Evolutionary conservation across 2,888 invertebrate species (phyloP), one percentile per base, ranked within the genome.

Genomic region (Caenorhabditis plicata): DNA sequence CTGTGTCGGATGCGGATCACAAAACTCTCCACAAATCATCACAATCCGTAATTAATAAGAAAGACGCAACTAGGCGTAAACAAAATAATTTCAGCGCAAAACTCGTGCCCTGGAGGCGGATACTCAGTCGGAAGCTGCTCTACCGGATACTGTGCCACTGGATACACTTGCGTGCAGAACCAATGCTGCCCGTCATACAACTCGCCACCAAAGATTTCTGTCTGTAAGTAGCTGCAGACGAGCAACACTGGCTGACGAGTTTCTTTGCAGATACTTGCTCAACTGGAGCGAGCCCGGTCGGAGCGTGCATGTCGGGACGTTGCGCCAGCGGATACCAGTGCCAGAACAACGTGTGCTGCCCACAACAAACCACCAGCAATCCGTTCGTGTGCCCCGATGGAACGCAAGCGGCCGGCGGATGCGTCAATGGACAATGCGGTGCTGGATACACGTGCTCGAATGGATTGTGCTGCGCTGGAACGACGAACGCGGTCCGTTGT

Each of bases 381-480:
- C 71, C 71, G 36, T 73, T 73, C 68, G 65, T 79, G 25, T 80
- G 80, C 64, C 67, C 78, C n/a, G 80, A 80, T 62, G 77, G 78
- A 43, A 76, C 78, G 15, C 78, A 80, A 51, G 78, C 80, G 8
- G 80, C 77, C 23, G 80, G 81, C 47, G 74, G 74, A 22, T 81
- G 81, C 46, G 79, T 81, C 42, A 78, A 77, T 66, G 77, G 78
- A 35, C 72, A 70, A 29, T 81, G 81, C 64, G 79, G 79, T 38
- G 64, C 68, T 26, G 80, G 80, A 44, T 81, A 80, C 71, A 74
- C 73, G 33, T 81, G 81, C 69, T 66, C 64, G 39, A 78, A 79
- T 52, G 78, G 78, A 13, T 68, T 81, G 39, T 81, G 81, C 69
- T 81, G 81, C 48, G 64, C 73, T 29, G 70, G 73, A 45, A 69